Evolutionary conservation across 2,888 invertebrate genomes (phyloP), one percentile per base, ranked within the genome.

Genomic region (Oxycera nigricornis): DNA sequence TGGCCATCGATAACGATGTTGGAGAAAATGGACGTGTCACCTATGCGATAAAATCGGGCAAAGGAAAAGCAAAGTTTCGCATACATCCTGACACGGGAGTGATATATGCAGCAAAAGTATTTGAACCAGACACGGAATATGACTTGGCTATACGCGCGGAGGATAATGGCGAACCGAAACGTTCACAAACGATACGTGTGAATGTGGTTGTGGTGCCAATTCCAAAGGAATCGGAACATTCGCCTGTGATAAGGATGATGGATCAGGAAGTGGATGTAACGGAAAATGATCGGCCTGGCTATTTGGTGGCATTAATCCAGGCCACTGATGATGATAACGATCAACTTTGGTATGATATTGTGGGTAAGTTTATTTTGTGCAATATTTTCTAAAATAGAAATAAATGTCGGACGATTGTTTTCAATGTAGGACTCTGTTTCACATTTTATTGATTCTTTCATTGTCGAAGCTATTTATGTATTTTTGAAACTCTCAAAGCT

Each of bases 291-390:
- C 89, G 90, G 80, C 92, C 95, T 41, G 96, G 96, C 26, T 94
- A 93, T 85, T 88, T 95, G 78, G 94, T 98, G 1, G 90, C 94
- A 67, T 89, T 95, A 76, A 89, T 97, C 80, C 92, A 94, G 81
- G 97, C 96, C 4, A 86, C 88, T 50, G 97, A 97, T 86, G 90
- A 91, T 72, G 97, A 97, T 82, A 91, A 91, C 57, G 95, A 97
- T 83, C 88, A 91, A 75, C 87, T 98, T 78, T 97, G 96, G 94
- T 98, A 93, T 85, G 92, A 94, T 81, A 97, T 98, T 78, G 90
- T 91, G 75, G 92, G 94, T 94, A 84, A 87, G 91, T 87, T 76
- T 22, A 30, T 35, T 30, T 31, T 52, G n/a, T 35, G 26, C 11
- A 35, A 35, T 35, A 35, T 35, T n/a, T n/a, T n/a, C n/a, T n/a